phyloP scores from a whole-genome alignment of 2,113 vertebrate species.

The Promerops cafer region DNA sequence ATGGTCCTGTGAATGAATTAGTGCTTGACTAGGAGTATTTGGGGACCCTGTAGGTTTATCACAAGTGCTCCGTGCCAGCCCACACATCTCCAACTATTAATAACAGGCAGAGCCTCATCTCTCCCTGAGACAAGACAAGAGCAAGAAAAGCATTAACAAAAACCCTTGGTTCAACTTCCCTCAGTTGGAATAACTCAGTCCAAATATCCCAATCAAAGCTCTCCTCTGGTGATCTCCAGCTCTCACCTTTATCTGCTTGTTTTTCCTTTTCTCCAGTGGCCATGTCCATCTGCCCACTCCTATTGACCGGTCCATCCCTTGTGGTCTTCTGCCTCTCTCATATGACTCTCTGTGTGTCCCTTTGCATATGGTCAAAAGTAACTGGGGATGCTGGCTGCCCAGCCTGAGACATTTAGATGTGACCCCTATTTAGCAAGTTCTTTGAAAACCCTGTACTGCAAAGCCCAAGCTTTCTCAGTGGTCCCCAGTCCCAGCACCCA shows the following conservation, averaged over 20 bases:
- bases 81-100: accelerated
- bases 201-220: not conserved
- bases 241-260: not conserved
- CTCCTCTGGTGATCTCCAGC: not conserved
- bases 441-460: not conserved
- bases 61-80: not conserved
- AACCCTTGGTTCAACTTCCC: not conserved
- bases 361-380: not conserved
- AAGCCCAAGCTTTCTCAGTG: not conserved
- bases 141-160: not conserved
- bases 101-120: not conserved
- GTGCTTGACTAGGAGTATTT: not conserved
- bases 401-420: not conserved
- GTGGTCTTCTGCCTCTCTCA: not conserved
- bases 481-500: accelerated
- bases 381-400: not conserved
- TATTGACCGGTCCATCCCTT: not conserved
- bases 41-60: not conserved
- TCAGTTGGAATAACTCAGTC: not conserved
- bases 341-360: not conserved
- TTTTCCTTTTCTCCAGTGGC: not conserved
- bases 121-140: not conserved
- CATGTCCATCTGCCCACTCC: not conserved
- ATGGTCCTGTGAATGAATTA: not conserved
- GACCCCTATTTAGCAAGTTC: not conserved